Evolutionary conservation across 2,113 vertebrate species (phyloP), one percentile per base, ranked within the genome.

Genomic region (Triplophysa tibetana): DNA sequence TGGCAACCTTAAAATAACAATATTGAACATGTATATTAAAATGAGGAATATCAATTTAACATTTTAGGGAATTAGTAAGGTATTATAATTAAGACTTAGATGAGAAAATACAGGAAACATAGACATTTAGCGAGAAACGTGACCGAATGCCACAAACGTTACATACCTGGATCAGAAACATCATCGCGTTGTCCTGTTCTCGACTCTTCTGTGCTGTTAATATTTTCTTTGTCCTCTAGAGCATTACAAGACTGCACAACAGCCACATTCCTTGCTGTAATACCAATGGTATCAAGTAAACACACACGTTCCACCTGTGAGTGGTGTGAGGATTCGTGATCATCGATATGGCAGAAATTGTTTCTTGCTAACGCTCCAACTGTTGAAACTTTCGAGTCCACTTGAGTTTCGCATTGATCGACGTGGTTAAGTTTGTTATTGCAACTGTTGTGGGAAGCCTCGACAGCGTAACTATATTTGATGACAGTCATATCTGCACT

Each of bases 401-500:
- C 66, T 4, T 33, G 38, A 43, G 10, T 12, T 2, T 12, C 45
- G 14, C 38, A 63, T n/a, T 45, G 48, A 2, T 62, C n/a, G 1
- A 21, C 16, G 5, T 56, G 43, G 56, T 48, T 19, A 24, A 16
- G 3, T 12, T 23, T 26, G 23, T 56, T 70, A 2, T 9, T 62
- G 3, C 9, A 21, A 16, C 21, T 45, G 3, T 38, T 62, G 72
- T 75, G 17, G 24, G 72, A 75, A 12, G 23, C 33, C 33, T 52
- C 33, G 14, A 5, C 21, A 2, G 38, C 3, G 7, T 29, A 72
- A 23, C 6, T 12, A 7, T 69, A 17, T 58, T 54, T 58, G 2
- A 38, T 68, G 16, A 74, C 54, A 69, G 75, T 78, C 83, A 81
- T 75, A 0, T 64, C 26, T 50, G 9, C 23, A 24, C 16, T 33